Conservation (phyloP, 2,113 vertebrate species). For the Petroica traversi region DNA sequence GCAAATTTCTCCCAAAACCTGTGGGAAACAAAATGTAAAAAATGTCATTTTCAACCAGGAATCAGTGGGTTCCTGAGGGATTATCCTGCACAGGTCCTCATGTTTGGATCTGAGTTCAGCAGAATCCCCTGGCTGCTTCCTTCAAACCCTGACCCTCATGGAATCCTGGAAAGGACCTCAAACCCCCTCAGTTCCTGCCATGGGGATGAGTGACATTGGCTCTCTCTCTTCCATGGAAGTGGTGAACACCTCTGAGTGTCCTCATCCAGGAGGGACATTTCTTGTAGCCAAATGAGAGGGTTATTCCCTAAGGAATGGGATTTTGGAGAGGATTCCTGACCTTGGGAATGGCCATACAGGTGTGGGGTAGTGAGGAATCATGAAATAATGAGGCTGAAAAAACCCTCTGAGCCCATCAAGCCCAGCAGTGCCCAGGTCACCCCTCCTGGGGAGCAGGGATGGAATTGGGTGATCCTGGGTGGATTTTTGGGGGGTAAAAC, state of each 20-base stretch:
- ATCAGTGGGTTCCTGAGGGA: accelerated
- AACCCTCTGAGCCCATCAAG: not conserved
- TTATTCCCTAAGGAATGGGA: not conserved
- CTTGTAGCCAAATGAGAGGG: not conserved
- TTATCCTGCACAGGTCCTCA: not conserved
- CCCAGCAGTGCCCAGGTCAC: not conserved
- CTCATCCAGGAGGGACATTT: not conserved
- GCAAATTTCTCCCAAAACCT: accelerated
- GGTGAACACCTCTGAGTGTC: accelerated
- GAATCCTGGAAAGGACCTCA: not conserved
- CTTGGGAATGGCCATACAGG: accelerated
- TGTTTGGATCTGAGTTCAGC: accelerated
- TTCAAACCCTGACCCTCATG: not conserved
- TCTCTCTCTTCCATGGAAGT: accelerated
- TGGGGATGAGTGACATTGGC: not conserved
- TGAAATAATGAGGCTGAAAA: not conserved
- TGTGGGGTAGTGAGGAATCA: not conserved
- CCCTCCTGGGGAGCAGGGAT: not conserved
- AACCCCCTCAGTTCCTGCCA: not conserved
- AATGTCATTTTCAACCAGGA: not conserved
- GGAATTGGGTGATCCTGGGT: not conserved
- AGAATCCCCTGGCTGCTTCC: not conserved
- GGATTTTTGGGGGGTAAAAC: not conserved
- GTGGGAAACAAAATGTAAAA: accelerated
- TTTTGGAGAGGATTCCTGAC: not conserved